phyloP scores from a whole-genome alignment of 2,888 invertebrate species.

The Euclidia mi region DNA sequence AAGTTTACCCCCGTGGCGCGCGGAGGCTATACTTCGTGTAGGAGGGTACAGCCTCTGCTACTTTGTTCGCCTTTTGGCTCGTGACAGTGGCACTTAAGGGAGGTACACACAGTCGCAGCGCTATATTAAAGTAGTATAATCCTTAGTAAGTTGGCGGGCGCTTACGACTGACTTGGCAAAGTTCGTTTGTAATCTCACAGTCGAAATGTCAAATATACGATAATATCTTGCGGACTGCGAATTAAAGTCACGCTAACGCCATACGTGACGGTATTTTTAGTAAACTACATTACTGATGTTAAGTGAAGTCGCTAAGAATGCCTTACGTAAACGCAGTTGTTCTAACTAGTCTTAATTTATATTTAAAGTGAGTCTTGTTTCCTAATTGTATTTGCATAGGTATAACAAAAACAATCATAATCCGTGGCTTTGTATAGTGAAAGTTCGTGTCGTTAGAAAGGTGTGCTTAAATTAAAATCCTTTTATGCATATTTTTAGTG shows the following conservation, averaged over 20 bases:
- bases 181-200: slow-evolving; percentile 50
- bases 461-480: too few species aligned
- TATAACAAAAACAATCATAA: too few species aligned
- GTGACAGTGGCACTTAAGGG: slow-evolving; percentile 89
- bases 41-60: slow-evolving; percentile 78
- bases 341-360: background rate
- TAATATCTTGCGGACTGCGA: slow-evolving; percentile 35
- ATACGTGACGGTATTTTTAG: background rate
- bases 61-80: slow-evolving; percentile 88
- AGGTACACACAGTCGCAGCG: slow-evolving; percentile 78
- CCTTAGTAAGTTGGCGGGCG: slow-evolving; percentile 64
- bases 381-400: too few species aligned
- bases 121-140: slow-evolving; percentile 78
- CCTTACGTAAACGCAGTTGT: too few species aligned
- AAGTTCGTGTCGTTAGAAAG: too few species aligned
- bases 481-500: too few species aligned
- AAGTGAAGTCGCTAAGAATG: too few species aligned
- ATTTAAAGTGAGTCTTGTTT: background rate
- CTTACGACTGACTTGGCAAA: slow-evolving; percentile 55
- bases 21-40: slow-evolving; percentile 74
- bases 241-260: slow-evolving; percentile 22
- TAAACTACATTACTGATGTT: background rate
- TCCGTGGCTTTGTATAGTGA: too few species aligned
- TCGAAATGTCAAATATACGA: slow-evolving; percentile 50
- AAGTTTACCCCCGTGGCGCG: slow-evolving; percentile 87